A percentile compares a stretch with the other conserved stretches of the same genome.
These are phyloP conservation scores for Microcebus tavaratra DNA, from an alignment of 2,113 vertebrate species.

Conservation along the genomic window DNA sequence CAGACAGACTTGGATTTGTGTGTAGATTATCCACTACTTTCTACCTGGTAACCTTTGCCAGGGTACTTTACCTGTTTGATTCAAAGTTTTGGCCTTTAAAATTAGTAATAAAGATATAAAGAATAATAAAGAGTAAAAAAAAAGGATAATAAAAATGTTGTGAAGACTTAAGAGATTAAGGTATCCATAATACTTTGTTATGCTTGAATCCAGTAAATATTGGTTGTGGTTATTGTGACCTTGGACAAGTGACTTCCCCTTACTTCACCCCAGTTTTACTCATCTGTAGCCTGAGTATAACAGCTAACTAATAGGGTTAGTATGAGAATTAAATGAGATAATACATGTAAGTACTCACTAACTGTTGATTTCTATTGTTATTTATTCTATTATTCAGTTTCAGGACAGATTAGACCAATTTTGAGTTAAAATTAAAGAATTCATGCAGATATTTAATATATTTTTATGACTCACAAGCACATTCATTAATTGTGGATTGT, in stretches of 20 bases:
- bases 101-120: not conserved
- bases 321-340: not conserved
- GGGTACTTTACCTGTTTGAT: not conserved
- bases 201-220: not conserved
- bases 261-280: not conserved
- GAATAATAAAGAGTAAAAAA: not conserved
- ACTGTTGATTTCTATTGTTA: conserved; percentile 15
- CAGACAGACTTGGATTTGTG: conserved; percentile 4
- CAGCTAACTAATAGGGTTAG: not conserved
- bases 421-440: conserved; percentile 45
- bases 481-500: too few relatives aligned
- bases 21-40: not conserved
- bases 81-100: not conserved
- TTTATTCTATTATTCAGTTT: not conserved
- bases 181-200: conserved; percentile 1
- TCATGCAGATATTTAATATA: not conserved
- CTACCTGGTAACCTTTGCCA: not conserved
- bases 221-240: not conserved
- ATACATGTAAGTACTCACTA: not conserved
- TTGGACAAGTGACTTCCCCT: not conserved
- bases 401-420: not conserved
- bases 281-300: not conserved
- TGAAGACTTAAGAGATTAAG: not conserved
- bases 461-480: not conserved
- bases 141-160: not conserved